phyloP scores from a whole-genome alignment of 2,113 vertebrate genomes.

The Indicator indicator region DNA sequence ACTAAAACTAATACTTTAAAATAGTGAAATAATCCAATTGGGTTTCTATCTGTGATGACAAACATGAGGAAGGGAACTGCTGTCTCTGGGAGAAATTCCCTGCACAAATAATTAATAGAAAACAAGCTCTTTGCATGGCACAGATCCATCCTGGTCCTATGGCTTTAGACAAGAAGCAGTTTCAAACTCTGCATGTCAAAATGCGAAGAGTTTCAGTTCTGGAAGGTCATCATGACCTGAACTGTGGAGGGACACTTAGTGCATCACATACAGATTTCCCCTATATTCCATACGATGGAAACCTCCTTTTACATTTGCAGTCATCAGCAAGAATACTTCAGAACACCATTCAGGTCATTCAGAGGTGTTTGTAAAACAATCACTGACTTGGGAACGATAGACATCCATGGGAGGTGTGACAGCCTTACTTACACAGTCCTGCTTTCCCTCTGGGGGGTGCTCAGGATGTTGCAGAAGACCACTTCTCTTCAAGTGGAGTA shows the following conservation, averaged over 20 bases:
- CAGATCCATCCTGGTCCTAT: background rate
- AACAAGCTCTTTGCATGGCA: background rate
- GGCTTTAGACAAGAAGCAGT: background rate
- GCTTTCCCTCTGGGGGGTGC: background rate
- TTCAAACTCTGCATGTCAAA: background rate
- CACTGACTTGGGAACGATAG: background rate
- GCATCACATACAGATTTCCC: background rate
- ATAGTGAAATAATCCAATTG: background rate
- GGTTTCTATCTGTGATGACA: background rate
- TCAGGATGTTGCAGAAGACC: background rate
- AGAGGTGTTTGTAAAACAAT: background rate
- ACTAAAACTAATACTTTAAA: background rate
- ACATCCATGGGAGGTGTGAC: rapidly evolving
- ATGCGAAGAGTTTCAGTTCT: background rate
- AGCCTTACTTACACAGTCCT: rapidly evolving
- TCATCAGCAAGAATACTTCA: background rate
- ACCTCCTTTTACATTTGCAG: background rate
- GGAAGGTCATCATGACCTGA: background rate
- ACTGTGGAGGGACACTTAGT: background rate
- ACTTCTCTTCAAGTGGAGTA: background rate
- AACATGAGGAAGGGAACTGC: background rate
- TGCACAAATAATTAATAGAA: background rate
- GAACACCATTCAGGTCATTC: background rate
- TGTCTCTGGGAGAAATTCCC: background rate
- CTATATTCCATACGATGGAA: background rate